Evolutionary conservation across 1,140 invertebrate genomes (phyloP), one percentile per base, ranked within the genome.

Genomic region (Lordiphosa collinella): DNA sequence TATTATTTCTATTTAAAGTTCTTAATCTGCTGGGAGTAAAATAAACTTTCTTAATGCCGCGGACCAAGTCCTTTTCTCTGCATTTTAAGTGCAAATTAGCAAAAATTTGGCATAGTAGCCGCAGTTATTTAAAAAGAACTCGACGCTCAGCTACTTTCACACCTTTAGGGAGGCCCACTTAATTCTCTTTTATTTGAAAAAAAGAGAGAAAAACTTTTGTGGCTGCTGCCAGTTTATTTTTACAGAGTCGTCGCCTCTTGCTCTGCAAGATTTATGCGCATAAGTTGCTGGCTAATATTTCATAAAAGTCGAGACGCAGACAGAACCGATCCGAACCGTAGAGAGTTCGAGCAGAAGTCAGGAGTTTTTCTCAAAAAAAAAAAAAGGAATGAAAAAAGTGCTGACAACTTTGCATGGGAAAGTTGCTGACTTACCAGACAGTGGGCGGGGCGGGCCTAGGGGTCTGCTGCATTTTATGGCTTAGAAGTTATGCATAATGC

Each of bases 401-500:
- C 63, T 66, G 63, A 66, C 63, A 66, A 66, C 63, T 66, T 66
- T 66, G 63, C 63, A 66, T 66, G 56, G 13, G 52, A 57, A 66
- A 66, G 46, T 66, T 66, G 53, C 63, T 57, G 63, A 66, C 62
- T 66, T 66, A 44, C 52, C 62, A 49, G 62, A 46, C 12, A 13
- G 36, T 12, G 13, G 10, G 40, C 22, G 18, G 12, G 40, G 40
- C 18, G 40, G 7, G 12, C n/a, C 11, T n/a, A 13, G 18, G 52
- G 57, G 62, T 57, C 50, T 63, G 46, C 52, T 66, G 63, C 63
- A 65, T 66, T 66, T 66, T 66, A 66, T 66, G 63, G 63, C 34
- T 57, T 66, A 66, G 57, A 66, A 66, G 63, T 66, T 66, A 57
- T 66, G 63, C 63, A 66, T 66, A 66, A 66, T 66, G 63, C 63